These are phyloP conservation scores for Pangasius mekongensis DNA, from an alignment of 2,797 vertebrate genomes.

Conservation along the genomic window DNA sequence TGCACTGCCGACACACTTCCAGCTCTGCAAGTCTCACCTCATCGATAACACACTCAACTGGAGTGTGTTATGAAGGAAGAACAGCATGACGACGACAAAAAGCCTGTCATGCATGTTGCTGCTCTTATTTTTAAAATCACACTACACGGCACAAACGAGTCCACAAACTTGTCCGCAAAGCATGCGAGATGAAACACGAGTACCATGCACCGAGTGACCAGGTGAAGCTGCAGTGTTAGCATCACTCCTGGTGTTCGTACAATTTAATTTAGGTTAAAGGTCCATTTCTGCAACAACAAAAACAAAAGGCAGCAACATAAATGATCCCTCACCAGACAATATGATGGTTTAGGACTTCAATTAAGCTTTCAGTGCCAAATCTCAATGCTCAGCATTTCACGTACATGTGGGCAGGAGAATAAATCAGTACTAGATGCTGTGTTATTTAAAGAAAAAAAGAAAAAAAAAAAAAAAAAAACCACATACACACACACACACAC, in stretches of 20 bases:
- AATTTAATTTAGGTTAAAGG: background rate
- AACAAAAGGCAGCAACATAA: background rate
- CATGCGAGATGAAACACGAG: background rate
- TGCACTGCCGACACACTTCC: constrained; percentile 26
- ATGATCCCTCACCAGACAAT: background rate
- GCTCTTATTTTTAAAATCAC: background rate
- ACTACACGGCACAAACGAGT: background rate
- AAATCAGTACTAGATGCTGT: background rate
- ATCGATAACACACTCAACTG: constrained; percentile 32
- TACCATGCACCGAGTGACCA: background rate
- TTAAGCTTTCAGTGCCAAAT: background rate
- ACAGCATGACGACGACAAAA: background rate
- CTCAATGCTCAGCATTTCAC: background rate
- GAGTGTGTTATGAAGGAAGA: constrained; percentile 12
- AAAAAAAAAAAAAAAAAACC: no score
- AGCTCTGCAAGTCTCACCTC: constrained; percentile 20
- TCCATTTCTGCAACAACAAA: no score
- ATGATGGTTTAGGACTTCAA: background rate
- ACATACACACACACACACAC: background rate
- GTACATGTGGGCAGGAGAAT: background rate
- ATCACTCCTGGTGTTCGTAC: background rate
- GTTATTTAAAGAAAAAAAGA: no score
- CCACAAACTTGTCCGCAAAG: background rate
- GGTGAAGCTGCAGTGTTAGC: background rate
- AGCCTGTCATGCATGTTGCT: background rate